Percentiles rank a stretch among this genome's conserved stretches.
phyloP scores from a whole-genome alignment of 2,797 vertebrate genomes.

The Philypnodon macrostomus region DNA sequence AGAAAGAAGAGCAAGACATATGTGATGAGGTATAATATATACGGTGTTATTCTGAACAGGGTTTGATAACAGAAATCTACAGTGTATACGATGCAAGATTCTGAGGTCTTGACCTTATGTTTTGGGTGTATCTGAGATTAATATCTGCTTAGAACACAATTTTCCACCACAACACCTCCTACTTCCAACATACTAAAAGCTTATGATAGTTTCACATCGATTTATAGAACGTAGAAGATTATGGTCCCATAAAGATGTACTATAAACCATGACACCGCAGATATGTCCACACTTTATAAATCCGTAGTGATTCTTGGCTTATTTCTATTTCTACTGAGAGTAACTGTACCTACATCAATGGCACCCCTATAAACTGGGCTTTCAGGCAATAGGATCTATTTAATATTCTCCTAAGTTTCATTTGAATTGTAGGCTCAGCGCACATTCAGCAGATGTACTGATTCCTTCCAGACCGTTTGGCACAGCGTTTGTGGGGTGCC shows the following conservation, averaged over 20 bases:
- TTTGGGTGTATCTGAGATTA: no score
- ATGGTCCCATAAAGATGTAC: conserved; percentile 1
- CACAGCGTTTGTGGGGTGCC: conserved; percentile 72
- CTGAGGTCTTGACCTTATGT: no score
- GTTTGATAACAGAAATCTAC: no score
- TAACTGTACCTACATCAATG: conserved; percentile 54
- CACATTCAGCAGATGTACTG: conserved; percentile 77
- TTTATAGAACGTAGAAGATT: background rate
- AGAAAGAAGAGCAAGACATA: no score
- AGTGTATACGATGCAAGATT: no score
- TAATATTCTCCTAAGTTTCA: conserved; percentile 76
- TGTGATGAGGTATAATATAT: no score
- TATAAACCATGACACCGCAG: conserved; percentile 9
- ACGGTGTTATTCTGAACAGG: no score
- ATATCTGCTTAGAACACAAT: no score
- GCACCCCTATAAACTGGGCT: conserved; percentile 52
- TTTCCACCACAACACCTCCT: no score
- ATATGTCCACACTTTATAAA: conserved; percentile 21
- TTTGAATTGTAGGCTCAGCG: conserved; percentile 73
- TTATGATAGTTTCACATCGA: background rate
- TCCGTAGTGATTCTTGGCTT: conserved; percentile 47
- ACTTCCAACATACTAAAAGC: no score
- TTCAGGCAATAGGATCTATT: conserved; percentile 68
- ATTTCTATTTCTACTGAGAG: conserved; percentile 61
- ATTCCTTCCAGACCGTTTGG: conserved; percentile 86